Evolutionary conservation across 1,140 invertebrate genomes (phyloP).

Genomic region (Anadara kagoshimensis): DNA sequence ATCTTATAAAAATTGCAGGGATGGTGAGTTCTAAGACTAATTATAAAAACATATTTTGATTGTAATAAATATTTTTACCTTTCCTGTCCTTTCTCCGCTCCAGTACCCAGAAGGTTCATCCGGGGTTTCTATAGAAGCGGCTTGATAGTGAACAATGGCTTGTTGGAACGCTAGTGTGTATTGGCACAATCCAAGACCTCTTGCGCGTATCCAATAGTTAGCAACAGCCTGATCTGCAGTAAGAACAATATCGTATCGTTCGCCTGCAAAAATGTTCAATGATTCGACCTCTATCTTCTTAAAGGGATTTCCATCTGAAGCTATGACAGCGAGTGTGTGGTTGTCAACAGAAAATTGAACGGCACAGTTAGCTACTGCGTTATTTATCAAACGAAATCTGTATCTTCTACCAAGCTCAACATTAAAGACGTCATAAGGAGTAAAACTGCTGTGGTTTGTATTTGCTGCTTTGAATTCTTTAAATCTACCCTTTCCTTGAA

Average conservation of each 20-base stretch:
- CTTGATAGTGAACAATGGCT: constrained; percentile 77
- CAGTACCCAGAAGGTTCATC: constrained; percentile 81
- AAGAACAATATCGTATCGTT: constrained; percentile 84
- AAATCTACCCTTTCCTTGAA: constrained; percentile 21
- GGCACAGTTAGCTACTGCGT: constrained; percentile 86
- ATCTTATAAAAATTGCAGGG: too few relatives aligned
- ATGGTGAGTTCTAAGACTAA: too few relatives aligned
- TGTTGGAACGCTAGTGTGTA: constrained; percentile 81
- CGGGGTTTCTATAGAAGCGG: constrained; percentile 40
- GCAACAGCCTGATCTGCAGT: constrained; percentile 81
- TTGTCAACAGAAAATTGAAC: constrained; percentile 67
- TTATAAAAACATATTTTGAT: too few relatives aligned
- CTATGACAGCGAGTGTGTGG: constrained; percentile 53
- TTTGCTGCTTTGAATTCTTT: constrained; percentile 5
- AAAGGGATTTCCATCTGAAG: constrained; percentile 51
- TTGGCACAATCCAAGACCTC: constrained; percentile 86
- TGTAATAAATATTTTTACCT: too few relatives aligned
- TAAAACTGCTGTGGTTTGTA: constrained; percentile 14
- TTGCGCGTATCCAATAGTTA: constrained; percentile 90
- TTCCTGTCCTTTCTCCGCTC: constrained; percentile 67
- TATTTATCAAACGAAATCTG: constrained; percentile 89
- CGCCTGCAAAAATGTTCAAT: constrained; percentile 54
- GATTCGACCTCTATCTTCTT: constrained; percentile 41
- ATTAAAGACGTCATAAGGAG: constrained; percentile 46
- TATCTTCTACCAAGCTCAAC: constrained; percentile 76